These are phyloP conservation scores for Tiliqua scincoides DNA, from an alignment of 2,113 vertebrate genomes.

Conservation along the genomic window DNA sequence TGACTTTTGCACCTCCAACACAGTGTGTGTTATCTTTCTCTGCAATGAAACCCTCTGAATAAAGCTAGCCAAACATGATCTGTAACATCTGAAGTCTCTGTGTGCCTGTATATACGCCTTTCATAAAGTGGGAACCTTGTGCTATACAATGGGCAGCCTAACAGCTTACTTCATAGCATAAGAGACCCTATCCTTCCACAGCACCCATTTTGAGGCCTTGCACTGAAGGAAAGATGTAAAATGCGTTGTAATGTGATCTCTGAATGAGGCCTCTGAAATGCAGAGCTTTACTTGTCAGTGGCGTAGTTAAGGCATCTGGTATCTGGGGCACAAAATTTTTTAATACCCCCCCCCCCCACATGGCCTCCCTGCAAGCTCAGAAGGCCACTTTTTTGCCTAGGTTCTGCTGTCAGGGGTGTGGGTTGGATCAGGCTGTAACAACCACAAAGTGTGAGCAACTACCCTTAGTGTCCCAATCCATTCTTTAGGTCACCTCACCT, in stretches of 20 bases:
- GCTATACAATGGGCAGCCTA: background rate
- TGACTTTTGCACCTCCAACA: no score
- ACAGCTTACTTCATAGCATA: background rate
- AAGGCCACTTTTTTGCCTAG: no score
- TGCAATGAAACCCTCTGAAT: no score
- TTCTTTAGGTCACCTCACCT: background rate
- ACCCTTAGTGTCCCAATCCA: background rate
- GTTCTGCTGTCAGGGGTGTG: no score
- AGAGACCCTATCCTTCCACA: background rate
- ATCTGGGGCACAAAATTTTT: no score
- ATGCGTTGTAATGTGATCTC: background rate
- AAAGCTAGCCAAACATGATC: no score
- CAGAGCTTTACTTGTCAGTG: background rate
- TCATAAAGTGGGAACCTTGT: background rate
- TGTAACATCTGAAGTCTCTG: no score
- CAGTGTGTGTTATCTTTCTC: no score
- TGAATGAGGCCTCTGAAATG: background rate
- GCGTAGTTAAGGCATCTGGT: background rate
- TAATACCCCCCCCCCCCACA: no score
- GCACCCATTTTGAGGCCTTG: background rate
- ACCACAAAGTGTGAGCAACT: background rate
- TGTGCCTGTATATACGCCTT: background rate
- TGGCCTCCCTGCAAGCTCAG: no score
- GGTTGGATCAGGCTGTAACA: no score
- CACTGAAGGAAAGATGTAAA: background rate